These are phyloP conservation scores for Gulo gulo DNA, from an alignment of 2,113 vertebrate species.

Conservation along the genomic window DNA sequence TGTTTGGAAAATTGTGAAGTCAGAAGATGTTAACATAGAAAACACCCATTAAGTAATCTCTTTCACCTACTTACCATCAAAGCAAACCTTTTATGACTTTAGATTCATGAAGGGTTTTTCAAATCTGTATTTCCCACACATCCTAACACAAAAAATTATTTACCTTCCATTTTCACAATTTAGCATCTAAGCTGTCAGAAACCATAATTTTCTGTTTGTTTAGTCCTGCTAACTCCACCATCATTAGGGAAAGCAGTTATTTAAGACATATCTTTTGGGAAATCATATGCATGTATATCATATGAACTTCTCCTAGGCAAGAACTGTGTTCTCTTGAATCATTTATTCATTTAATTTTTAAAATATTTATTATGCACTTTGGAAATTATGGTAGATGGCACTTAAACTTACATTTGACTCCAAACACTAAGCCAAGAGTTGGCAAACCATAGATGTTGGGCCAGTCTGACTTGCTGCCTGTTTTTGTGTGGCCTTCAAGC, in stretches of 20 bases:
- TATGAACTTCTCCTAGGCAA: background rate
- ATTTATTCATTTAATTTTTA: background rate
- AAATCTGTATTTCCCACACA: constrained; percentile 17
- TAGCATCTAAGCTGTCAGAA: constrained; percentile 49
- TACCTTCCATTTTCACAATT: constrained; percentile 59
- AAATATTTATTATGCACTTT: background rate
- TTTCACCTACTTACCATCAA: constrained; percentile 49
- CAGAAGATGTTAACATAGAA: constrained; percentile 61
- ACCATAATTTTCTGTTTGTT: background rate
- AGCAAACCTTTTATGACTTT: constrained; percentile 50
- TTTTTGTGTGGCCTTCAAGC: background rate
- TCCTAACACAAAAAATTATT: constrained; percentile 48
- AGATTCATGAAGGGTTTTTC: constrained; percentile 20
- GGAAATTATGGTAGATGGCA: background rate
- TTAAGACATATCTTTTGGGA: constrained; percentile 43
- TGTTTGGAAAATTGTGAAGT: constrained; percentile 70
- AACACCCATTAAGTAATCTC: constrained; percentile 62
- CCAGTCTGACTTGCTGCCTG: background rate
- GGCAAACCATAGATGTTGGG: background rate
- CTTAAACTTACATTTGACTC: background rate
- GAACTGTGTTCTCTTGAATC: background rate
- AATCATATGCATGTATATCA: background rate
- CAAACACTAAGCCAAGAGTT: background rate
- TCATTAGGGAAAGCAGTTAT: constrained; percentile 42
- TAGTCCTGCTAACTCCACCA: constrained; percentile 16